A percentile compares a stretch with the other conserved stretches of the same genome.
These are phyloP conservation scores for Pollenia griseotomentosa DNA, from an alignment of 2,888 invertebrate species.

Conservation along the genomic window DNA sequence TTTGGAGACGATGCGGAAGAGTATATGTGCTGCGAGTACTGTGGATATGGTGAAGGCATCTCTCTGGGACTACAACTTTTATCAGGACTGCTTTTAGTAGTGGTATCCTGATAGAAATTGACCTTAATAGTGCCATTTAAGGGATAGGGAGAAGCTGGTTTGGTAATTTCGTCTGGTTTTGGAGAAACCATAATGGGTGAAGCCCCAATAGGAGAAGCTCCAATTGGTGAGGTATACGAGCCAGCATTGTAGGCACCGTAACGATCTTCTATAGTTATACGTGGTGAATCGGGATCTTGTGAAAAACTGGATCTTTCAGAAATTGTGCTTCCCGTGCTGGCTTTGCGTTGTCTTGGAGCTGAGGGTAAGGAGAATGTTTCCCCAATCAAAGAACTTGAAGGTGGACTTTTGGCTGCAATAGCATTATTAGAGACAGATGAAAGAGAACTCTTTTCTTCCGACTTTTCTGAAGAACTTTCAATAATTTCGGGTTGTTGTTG, in stretches of 20 bases:
- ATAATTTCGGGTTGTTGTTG: constrained; percentile 58
- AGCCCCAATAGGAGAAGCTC: constrained; percentile 85
- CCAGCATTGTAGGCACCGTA: constrained; percentile 88
- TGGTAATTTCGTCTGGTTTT: constrained; percentile 87
- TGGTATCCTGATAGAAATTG: constrained; percentile 95
- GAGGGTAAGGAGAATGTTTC: constrained; percentile 82
- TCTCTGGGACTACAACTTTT: constrained; percentile 93
- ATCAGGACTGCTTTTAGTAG: constrained; percentile 92
- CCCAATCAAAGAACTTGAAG: constrained; percentile 72
- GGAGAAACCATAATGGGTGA: constrained; percentile 91
- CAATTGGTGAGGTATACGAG: constrained; percentile 89
- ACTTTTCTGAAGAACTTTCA: constrained; percentile 66
- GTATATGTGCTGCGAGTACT: constrained; percentile 87
- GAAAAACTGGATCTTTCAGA: constrained; percentile 92
- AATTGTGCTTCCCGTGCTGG: constrained; percentile 92
- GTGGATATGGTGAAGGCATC: constrained; percentile 87
- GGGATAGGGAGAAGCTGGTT: constrained; percentile 88
- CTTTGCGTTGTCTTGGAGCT: constrained; percentile 87
- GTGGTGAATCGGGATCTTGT: constrained; percentile 90
- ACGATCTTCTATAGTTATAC: constrained; percentile 87
- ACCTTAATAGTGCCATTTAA: constrained; percentile 94
- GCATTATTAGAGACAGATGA: constrained; percentile 64
- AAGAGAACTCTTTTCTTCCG: constrained; percentile 61
- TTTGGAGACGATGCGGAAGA: constrained; percentile 86
- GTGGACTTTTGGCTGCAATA: constrained; percentile 78